Percentiles rank a stretch among this genome's conserved stretches.
Evolutionary conservation across 2,888 invertebrate species (phyloP).

Genomic region (Rhaphigaster nebulosa): DNA sequence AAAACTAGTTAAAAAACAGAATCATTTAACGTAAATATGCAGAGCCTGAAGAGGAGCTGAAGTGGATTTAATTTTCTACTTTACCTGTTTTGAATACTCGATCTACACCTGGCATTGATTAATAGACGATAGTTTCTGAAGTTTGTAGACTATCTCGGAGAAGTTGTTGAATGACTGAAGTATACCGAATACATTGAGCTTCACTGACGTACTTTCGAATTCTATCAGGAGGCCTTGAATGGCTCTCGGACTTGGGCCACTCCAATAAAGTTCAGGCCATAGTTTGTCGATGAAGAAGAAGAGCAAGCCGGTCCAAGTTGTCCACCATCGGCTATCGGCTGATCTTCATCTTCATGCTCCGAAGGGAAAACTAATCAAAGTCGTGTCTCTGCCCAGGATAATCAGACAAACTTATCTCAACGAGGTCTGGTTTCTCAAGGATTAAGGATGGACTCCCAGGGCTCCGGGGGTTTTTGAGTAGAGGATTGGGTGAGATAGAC

Average conservation of each 20-base stretch:
- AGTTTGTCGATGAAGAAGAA: not conserved
- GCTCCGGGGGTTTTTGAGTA: not conserved
- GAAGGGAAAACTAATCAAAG: conserved; percentile 19
- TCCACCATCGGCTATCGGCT: not conserved
- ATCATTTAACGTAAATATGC: no score
- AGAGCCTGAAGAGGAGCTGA: no score
- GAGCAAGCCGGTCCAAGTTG: not conserved
- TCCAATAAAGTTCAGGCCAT: not conserved
- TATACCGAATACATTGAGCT: not conserved
- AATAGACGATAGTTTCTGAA: not conserved
- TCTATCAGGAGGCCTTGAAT: not conserved
- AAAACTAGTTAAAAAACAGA: no score
- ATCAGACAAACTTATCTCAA: not conserved
- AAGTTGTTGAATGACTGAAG: not conserved
- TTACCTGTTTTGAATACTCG: no score
- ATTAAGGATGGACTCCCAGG: not conserved
- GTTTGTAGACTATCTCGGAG: conserved; percentile 10
- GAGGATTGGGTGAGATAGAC: not conserved
- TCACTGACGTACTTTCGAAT: not conserved
- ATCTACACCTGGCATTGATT: no score
- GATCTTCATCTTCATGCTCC: not conserved
- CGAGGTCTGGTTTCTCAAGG: no score
- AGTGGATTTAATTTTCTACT: no score
- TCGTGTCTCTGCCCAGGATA: not conserved
- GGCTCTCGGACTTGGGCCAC: not conserved